A percentile compares a stretch with the other conserved stretches of the same genome.
These are phyloP conservation scores for Neotoma lepida DNA, from an alignment of 2,113 vertebrate genomes.

Conservation along the genomic window DNA sequence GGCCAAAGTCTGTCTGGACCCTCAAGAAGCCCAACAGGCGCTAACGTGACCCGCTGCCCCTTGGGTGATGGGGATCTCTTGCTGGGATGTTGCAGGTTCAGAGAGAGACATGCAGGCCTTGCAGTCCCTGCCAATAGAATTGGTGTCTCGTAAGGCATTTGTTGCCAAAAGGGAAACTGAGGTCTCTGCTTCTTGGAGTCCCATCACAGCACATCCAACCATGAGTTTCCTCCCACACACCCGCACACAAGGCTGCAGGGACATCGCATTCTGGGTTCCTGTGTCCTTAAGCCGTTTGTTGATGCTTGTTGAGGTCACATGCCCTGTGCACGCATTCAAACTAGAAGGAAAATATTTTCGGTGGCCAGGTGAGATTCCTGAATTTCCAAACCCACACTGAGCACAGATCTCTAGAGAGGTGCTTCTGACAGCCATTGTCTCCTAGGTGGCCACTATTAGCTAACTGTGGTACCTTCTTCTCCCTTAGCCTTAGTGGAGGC, in stretches of 20 bases:
- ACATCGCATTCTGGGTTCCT: not conserved
- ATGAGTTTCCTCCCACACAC: not conserved
- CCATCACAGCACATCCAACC: not conserved
- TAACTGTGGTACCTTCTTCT: not conserved
- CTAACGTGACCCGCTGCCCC: not conserved
- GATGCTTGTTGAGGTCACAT: slow-evolving; percentile 13
- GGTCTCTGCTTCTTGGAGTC: not conserved
- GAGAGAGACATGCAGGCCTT: slow-evolving; percentile 42
- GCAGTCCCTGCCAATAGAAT: slow-evolving; percentile 27
- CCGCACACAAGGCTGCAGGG: not conserved
- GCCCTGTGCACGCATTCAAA: not conserved
- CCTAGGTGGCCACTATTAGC: not conserved
- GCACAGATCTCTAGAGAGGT: not conserved
- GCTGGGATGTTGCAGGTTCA: not conserved
- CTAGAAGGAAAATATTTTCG: not conserved
- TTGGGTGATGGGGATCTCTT: slow-evolving; percentile 49
- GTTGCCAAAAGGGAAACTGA: not conserved
- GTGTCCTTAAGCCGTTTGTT: not conserved
- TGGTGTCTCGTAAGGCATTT: not conserved
- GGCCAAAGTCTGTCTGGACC: slow-evolving; percentile 51
- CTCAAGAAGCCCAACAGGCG: slow-evolving; percentile 49
- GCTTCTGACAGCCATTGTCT: not conserved
- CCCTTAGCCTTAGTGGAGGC: not conserved
- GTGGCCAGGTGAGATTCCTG: not conserved
- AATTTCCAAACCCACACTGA: not conserved